These are phyloP conservation scores for Sciurus vulgaris DNA, from an alignment of 2,797 vertebrate genomes.

Conservation along the genomic window DNA sequence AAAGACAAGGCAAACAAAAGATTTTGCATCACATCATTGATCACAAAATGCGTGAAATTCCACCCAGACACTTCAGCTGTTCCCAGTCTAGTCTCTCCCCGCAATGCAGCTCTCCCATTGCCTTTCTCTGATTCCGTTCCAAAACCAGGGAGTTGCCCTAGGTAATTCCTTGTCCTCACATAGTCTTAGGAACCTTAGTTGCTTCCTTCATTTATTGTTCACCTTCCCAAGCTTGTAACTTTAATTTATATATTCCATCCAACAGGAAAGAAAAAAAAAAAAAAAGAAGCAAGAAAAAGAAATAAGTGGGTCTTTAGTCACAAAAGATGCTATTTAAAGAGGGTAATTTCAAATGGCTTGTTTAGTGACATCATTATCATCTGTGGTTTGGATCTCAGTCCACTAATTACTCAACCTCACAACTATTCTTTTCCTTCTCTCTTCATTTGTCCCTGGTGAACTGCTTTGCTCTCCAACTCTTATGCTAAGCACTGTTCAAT, in stretches of 20 bases:
- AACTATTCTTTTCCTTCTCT: neutral
- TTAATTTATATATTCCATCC: neutral
- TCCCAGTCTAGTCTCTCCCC: neutral
- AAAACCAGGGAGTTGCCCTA: neutral
- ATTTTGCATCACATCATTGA: neutral
- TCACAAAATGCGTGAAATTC: neutral
- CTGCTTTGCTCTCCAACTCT: neutral
- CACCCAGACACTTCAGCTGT: neutral
- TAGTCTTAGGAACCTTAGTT: neutral
- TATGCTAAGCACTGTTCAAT: neutral
- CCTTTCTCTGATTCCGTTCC: neutral
- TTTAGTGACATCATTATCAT: neutral
- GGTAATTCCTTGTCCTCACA: neutral
- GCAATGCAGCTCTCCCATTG: neutral
- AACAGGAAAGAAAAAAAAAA: neutral
- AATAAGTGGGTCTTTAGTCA: neutral
- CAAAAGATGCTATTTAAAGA: neutral
- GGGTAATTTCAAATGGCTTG: constrained; percentile 26
- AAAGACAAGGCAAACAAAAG: neutral
- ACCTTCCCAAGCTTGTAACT: neutral
- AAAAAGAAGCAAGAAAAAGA: neutral
- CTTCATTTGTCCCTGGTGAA: neutral
- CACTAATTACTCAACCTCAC: neutral
- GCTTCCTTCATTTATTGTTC: neutral
- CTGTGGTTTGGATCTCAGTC: neutral